Evolutionary conservation across 2,113 vertebrate species (phyloP).

Genomic region (Porphyrio hochstetteri): DNA sequence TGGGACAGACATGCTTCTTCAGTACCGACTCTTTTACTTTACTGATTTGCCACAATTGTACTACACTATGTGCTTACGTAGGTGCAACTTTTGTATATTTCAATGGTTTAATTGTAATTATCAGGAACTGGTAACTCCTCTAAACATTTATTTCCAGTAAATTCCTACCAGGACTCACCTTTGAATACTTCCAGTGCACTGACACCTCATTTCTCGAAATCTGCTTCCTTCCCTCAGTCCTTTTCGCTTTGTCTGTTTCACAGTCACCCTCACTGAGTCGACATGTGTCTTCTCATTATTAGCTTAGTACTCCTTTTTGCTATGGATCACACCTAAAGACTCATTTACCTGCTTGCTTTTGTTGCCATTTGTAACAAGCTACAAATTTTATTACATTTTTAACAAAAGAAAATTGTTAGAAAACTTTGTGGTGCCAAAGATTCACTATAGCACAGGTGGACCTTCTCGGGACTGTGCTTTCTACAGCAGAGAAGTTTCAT

Average conservation of each 20-base stretch:
- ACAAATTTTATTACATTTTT: neutral
- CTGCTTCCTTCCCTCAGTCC: neutral
- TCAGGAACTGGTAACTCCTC: neutral
- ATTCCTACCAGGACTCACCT: neutral
- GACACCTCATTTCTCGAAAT: neutral
- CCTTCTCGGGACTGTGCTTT: neutral
- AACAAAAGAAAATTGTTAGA: neutral
- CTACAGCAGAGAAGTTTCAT: neutral
- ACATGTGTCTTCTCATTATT: neutral
- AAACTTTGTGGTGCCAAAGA: neutral
- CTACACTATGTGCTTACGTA: neutral
- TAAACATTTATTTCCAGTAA: neutral
- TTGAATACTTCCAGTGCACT: neutral
- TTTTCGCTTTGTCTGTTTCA: neutral
- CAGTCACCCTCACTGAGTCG: neutral
- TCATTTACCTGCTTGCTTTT: accelerated
- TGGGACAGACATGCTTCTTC: neutral
- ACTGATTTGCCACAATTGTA: neutral
- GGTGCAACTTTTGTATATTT: neutral
- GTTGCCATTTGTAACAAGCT: neutral
- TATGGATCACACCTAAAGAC: accelerated
- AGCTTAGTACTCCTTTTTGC: accelerated
- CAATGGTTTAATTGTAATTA: neutral
- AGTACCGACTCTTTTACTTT: neutral
- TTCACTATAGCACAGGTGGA: neutral